A percentile compares a stretch with the other conserved stretches of the same genome.
These are phyloP conservation scores for fruit fly (Drosophila melanogaster) DNA, from an alignment of 1,140 invertebrate genomes.

Conservation along the genomic window Release_6_plus_ISO1_MT NT_037436.4:2599501-2600000, in stretches of 20 bases:
- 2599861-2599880: background rate
- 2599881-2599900: conserved; percentile 67
- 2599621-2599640: conserved; percentile 2
- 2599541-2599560: conserved; percentile 7
- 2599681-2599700: conserved; percentile 62
- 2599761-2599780: conserved; percentile 93
- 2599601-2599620: conserved; percentile 52
- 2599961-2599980: conserved; percentile 90
- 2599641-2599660: too few species aligned
- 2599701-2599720: conserved; percentile 63
- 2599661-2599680: background rate
- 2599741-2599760: conserved; percentile 90
- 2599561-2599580: conserved; percentile 53
- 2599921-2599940: conserved; percentile 90
- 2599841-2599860: too few species aligned
- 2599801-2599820: conserved; percentile 91
- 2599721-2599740: conserved; percentile 89
- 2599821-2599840: conserved; percentile 86
- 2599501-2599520: conserved; percentile 70
- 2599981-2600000: conserved; percentile 90
- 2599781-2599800: conserved; percentile 94
- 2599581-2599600: conserved; percentile 54
- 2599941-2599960: conserved; percentile 91
- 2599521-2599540: conserved; percentile 1
- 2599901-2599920: conserved; percentile 89